Base-by-base conservation (phyloP, 1,140 invertebrate species). In the Dreissena polymorpha region DNA sequence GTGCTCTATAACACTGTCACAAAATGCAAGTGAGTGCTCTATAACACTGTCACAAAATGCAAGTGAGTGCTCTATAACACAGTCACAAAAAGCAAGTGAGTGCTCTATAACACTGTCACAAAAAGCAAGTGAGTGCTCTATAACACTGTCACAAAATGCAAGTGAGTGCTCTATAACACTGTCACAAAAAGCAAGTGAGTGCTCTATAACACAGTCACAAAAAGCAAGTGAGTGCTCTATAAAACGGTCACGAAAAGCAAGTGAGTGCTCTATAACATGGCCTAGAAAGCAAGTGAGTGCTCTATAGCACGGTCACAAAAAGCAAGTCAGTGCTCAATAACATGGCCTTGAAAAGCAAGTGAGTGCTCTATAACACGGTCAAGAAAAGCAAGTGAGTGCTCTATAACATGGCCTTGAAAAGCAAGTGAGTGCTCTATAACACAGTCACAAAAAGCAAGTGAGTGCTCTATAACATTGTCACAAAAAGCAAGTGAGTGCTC, bases 291-390 rank as follows among this genome's bases (percentile, higher is more conserved):
- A n/a, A n/a, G n/a, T n/a, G n/a, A n/a, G 90, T 94, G 0, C 93
- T 98, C 13, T 99, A 99, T 90, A 96, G 95, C 23, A 94, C 95
- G 79, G 96, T 97, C 85, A 91, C 98, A 51, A 94, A 94, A 88
- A 90, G 90, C 68, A 94, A 93, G 91, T 93, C 88, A 88, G 87
- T 72, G 39, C 39, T 39, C n/a, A n/a, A n/a, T n/a, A n/a, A n/a
- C n/a, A n/a, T n/a, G n/a, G n/a, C n/a, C n/a, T n/a, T n/a, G n/a
- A n/a, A n/a, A n/a, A n/a, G n/a, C n/a, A n/a, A n/a, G n/a, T n/a
- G n/a, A n/a, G 90, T 94, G 0, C 93, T 98, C 13, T 99, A 99
- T 90, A 96, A 95, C 23, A 94, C 95, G 79, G 96, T 97, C 85
- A 91, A 99, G 53, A 94, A 94, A 88, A 90, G 90, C 68, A 94